Base-by-base conservation (phyloP, 2,888 invertebrate genomes). In the Cheilosia vernalis region DNA sequence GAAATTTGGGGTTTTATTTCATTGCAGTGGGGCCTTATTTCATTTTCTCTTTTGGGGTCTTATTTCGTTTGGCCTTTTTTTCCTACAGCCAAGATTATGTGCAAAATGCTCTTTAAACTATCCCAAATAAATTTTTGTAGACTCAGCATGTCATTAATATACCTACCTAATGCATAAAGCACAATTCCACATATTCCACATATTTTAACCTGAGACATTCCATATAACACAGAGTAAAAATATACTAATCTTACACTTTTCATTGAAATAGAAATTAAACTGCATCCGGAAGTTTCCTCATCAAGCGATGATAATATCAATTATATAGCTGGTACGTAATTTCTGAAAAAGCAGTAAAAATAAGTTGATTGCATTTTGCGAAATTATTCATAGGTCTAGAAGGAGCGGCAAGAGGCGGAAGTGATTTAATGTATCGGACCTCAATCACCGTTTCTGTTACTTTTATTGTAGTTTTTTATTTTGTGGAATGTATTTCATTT, bases 291-390 rank as follows among this genome's bases (percentile, higher is more conserved):
- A 84, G 89, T 90, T 61, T 88, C 91, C 44, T 88, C 90, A 63
- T 89, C 90, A 61, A 91, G 90, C 88, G 91, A 92, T 87, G 92
- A 92, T 87, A 92, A 91, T 86, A 89, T 91, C 27, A 92, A 92
- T 88, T 92, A 88, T 49, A 88, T 89, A 58, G 89, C 89, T 86
- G 89, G 89, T 89, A 80, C 15, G 61, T 40, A 13, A 49, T 60
- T 49, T 27, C 40, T 49, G 33, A 30, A 24, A 56, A n/a, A 37
- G 24, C 2, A 13, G 4, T 53, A 4, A 19, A 56, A 10, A 21
- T n/a, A 13, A 2, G 9, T 56, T 40, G 1, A 15, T 15, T 58
- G 5, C 4, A 40, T 47, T 55, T 33, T 15, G 17, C n/a, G 44
- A 1, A 27, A 27, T 13, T 51, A 17, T 19, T 58, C 51, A 24